Evolutionary conservation across 1,140 invertebrate genomes (phyloP).

Genomic region (Pollicipes pollicipes): DNA sequence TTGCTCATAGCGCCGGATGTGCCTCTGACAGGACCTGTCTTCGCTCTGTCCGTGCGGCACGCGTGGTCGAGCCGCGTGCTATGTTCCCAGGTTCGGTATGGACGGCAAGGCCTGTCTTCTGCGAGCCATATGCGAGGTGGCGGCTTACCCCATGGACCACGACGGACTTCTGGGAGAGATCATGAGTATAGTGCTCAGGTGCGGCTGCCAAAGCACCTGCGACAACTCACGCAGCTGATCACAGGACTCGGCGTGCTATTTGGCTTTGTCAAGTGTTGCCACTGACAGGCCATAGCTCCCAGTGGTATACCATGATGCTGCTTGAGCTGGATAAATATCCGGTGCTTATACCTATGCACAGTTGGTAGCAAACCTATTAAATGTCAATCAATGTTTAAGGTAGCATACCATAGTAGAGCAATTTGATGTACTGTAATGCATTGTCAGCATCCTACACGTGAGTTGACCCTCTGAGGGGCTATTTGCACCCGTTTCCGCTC

Average conservation of each 20-base stretch:
- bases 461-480: background rate
- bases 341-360: background rate
- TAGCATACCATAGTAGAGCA: no score
- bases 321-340: background rate
- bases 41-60: no score
- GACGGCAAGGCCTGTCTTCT: constrained; percentile 59
- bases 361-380: no score
- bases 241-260: no score
- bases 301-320: background rate
- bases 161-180: constrained; percentile 17
- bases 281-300: background rate
- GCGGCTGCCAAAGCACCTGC: background rate
- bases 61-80: no score
- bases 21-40: no score
- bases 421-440: no score
- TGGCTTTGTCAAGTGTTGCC: no score
- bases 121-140: constrained; percentile 63
- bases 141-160: constrained; percentile 40
- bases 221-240: no score
- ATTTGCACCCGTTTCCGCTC: background rate
- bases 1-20: no score
- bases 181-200: constrained; percentile 17
- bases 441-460: no score
- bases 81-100: constrained; percentile 13
- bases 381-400: no score